Conservation (phyloP, 1,140 invertebrate species). For the Neodiprion virginianus region DNA sequence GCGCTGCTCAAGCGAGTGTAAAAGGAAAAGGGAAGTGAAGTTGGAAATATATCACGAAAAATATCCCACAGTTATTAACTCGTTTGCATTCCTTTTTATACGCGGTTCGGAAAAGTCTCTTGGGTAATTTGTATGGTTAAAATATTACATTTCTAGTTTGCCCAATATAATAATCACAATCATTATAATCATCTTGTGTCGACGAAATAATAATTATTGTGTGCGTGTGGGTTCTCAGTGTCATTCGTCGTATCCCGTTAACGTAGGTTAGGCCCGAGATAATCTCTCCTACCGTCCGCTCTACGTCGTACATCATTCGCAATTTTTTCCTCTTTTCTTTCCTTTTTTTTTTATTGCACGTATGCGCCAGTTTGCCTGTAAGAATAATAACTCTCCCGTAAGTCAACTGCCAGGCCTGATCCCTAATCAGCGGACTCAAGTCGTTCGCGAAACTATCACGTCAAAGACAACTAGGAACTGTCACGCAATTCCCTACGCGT, state of each 20-base stretch:
- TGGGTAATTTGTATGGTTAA: conserved; percentile 21
- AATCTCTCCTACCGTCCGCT: background rate
- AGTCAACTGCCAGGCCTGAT: too few relatives aligned
- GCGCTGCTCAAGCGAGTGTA: conserved; percentile 23
- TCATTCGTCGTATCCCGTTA: background rate
- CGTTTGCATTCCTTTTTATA: conserved; percentile 1
- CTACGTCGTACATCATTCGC: too few relatives aligned
- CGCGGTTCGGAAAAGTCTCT: conserved; percentile 9
- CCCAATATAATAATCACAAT: conserved; percentile 9
- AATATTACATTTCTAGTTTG: background rate
- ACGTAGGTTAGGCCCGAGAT: background rate
- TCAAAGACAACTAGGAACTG: too few relatives aligned
- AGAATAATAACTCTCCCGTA: too few relatives aligned
- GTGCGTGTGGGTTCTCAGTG: background rate
- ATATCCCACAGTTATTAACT: conserved; percentile 2
- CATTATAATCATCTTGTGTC: background rate
- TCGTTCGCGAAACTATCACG: too few relatives aligned
- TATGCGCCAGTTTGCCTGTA: too few relatives aligned
- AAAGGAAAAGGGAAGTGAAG: conserved; percentile 12
- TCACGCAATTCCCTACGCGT: too few relatives aligned
- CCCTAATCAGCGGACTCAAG: too few relatives aligned
- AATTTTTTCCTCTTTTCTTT: too few relatives aligned
- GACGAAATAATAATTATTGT: background rate
- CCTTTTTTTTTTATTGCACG: too few relatives aligned
- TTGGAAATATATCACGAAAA: background rate